These are phyloP conservation scores for Xerus inauris DNA, from an alignment of 2,113 vertebrate species.

Conservation along the genomic window DNA sequence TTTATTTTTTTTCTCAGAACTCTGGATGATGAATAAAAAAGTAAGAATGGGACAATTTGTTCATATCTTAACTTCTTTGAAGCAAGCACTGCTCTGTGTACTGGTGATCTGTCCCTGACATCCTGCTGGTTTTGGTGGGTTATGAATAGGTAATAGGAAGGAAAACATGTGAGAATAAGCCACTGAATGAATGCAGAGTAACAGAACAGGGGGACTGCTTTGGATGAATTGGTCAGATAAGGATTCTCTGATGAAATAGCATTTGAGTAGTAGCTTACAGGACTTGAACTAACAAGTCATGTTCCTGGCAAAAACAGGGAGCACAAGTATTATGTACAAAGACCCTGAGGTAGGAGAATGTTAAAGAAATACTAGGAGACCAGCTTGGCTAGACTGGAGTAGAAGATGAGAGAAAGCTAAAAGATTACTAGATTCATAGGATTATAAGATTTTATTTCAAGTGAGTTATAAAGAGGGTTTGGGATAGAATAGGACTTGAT, in stretches of 20 bases:
- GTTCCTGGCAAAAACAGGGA: not conserved
- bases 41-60: not conserved
- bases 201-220: not conserved
- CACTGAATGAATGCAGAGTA: not conserved
- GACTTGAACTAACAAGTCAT: not conserved
- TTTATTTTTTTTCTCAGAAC: not conserved
- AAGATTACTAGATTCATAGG: not conserved
- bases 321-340: not conserved
- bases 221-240: not conserved
- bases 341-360: not conserved
- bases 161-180: not conserved
- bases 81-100: not conserved
- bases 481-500: not conserved
- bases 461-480: not conserved
- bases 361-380: not conserved
- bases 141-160: not conserved
- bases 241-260: not conserved
- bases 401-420: not conserved
- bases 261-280: not conserved
- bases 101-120: not conserved
- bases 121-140: not conserved
- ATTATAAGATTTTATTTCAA: not conserved
- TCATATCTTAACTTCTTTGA: not conserved
- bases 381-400: not conserved
- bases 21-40: not conserved